Evolutionary conservation across 2,888 invertebrate genomes (phyloP).

Genomic region (Pseudococcus jackbeardsleyi): DNA sequence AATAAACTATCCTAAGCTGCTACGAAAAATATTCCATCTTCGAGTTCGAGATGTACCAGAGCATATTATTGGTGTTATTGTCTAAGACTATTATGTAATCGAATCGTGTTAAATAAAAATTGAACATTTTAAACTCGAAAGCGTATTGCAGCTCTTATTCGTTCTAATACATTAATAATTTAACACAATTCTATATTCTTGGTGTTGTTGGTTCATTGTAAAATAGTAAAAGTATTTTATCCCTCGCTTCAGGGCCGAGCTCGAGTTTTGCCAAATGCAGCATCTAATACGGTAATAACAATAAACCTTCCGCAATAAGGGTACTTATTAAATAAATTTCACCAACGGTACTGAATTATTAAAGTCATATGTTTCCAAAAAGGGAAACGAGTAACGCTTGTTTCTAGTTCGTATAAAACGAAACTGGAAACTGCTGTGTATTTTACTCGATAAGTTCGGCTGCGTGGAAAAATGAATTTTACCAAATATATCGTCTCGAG

Average conservation of each 20-base stretch:
- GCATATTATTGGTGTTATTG: background rate
- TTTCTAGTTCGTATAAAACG: constrained; percentile 53
- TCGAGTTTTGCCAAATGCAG: constrained; percentile 31
- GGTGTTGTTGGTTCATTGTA: constrained; percentile 29
- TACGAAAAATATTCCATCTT: background rate
- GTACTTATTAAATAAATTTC: constrained; percentile 60
- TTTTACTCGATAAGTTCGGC: constrained; percentile 44
- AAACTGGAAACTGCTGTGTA: constrained; percentile 6
- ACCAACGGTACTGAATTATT: constrained; percentile 59
- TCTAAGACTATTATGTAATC: constrained; percentile 25
- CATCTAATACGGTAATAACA: constrained; percentile 58
- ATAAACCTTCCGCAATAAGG: constrained; percentile 58
- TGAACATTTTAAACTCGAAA: constrained; percentile 38
- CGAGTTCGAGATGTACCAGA: background rate
- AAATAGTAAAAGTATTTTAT: constrained; percentile 55
- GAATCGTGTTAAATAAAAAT: constrained; percentile 45
- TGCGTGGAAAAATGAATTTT: constrained; percentile 23
- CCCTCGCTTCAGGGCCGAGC: background rate
- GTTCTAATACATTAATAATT: constrained; percentile 22
- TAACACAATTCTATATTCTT: constrained; percentile 22
- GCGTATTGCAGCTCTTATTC: constrained; percentile 20
- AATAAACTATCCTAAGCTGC: background rate
- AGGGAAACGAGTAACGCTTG: constrained; percentile 49
- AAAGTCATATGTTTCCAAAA: constrained; percentile 57
- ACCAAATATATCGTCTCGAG: background rate